phyloP scores from a whole-genome alignment of 2,797 vertebrate genomes.

The Pseudochirops cupreus region DNA sequence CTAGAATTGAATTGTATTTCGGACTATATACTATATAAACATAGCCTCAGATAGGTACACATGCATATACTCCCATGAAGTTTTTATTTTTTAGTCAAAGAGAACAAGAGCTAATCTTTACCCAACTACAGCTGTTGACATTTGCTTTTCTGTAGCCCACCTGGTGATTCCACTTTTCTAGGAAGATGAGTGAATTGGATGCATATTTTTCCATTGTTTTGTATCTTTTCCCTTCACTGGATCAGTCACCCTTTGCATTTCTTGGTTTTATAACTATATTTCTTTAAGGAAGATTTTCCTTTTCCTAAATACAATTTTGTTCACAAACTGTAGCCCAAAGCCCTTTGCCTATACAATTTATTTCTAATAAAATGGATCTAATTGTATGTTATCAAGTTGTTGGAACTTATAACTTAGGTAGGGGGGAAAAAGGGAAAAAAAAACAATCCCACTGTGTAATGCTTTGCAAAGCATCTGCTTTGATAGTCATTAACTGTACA shows the following conservation, averaged over 20 bases:
- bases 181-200: constrained; percentile 60
- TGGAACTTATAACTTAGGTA: constrained; percentile 55
- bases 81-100: constrained; percentile 39
- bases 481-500: constrained; percentile 75
- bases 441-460: constrained; percentile 52
- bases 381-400: constrained; percentile 59
- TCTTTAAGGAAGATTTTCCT: constrained; percentile 35
- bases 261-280: constrained; percentile 56
- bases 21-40: background rate
- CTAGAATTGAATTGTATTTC: constrained; percentile 14
- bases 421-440: constrained; percentile 26
- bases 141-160: constrained; percentile 49
- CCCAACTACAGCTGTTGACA: constrained; percentile 15
- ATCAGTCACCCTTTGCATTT: constrained; percentile 53
- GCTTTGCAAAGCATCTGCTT: constrained; percentile 71
- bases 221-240: constrained; percentile 52
- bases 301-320: constrained; percentile 58
- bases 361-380: constrained; percentile 57
- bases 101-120: constrained; percentile 34
- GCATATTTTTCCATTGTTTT: constrained; percentile 46
- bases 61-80: background rate
- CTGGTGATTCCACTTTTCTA: constrained; percentile 58
- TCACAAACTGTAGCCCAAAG: constrained; percentile 40
- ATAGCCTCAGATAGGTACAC: constrained; percentile 15
- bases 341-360: constrained; percentile 49